Percentiles rank a stretch among this genome's conserved stretches.
Evolutionary conservation across 35 echinoderm and acorn worm species (phyloP).

Genomic region (Amphiura filiformis): DNA sequence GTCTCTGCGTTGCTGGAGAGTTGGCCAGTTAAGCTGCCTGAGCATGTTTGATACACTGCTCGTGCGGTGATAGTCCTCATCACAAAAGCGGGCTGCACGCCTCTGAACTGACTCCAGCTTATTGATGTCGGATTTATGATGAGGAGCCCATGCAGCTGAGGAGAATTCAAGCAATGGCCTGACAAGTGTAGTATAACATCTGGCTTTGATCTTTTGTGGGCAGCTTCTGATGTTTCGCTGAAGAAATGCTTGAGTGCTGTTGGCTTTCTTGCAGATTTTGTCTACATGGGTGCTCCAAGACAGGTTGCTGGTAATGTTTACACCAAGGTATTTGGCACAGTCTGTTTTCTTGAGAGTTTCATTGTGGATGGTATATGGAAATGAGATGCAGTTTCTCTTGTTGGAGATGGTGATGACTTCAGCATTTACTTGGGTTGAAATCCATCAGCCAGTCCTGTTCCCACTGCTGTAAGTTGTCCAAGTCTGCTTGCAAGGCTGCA

Average conservation of each 20-base stretch:
- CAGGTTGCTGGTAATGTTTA: not conserved
- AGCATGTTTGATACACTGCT: constrained; percentile 31
- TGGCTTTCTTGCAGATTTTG: not conserved
- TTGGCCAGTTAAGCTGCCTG: too few relatives aligned
- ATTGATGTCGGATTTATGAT: too few relatives aligned
- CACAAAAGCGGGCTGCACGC: constrained; percentile 16
- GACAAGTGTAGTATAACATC: constrained; percentile 20
- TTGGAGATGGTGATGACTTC: not conserved
- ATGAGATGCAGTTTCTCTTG: not conserved
- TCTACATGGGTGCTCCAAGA: not conserved
- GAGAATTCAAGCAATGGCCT: too few relatives aligned
- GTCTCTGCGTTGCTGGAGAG: too few relatives aligned
- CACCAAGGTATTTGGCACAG: constrained; percentile 1
- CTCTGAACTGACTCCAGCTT: too few relatives aligned
- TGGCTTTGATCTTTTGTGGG: not conserved
- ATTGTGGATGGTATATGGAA: not conserved
- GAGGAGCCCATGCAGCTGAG: too few relatives aligned
- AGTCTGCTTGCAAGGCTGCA: constrained; percentile 25
- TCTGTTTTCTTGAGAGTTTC: not conserved
- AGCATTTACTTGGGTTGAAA: constrained; percentile 16
- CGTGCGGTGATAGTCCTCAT: constrained; percentile 10
- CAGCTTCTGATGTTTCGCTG: not conserved
- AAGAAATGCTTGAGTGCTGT: constrained; percentile 2
- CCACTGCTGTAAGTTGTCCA: not conserved
- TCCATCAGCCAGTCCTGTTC: constrained; percentile 5